Conservation (phyloP, 2,888 invertebrate genomes). For the Eristalinus aeneus region DNA sequence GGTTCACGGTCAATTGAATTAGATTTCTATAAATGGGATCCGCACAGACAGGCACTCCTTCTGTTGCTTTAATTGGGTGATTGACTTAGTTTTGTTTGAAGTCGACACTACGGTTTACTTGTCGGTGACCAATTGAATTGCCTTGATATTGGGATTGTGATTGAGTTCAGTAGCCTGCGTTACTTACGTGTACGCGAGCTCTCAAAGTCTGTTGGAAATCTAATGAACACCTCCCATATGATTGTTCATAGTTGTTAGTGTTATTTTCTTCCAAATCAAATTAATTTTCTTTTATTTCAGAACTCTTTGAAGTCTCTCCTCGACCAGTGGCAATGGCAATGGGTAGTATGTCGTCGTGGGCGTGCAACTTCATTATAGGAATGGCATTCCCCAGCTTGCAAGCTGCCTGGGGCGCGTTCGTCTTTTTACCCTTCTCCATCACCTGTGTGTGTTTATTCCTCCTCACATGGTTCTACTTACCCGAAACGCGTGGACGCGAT, state of each 20-base stretch:
- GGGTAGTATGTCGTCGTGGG: slow-evolving; percentile 93
- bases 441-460: slow-evolving; percentile 77
- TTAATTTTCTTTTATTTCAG: slow-evolving; percentile 79
- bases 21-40: slow-evolving; percentile 24
- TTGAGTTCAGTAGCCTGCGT: no score
- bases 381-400: slow-evolving; percentile 88
- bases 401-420: slow-evolving; percentile 85
- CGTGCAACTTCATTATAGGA: slow-evolving; percentile 92
- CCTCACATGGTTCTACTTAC: slow-evolving; percentile 85
- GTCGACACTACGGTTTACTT: no score
- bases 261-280: background rate
- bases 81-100: background rate
- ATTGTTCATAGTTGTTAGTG: no score
- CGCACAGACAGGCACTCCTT: background rate
- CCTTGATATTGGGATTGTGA: no score
- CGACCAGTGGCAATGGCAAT: slow-evolving; percentile 93
- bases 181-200: no score
- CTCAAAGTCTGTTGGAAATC: no score
- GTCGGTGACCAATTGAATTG: no score
- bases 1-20: slow-evolving; percentile 23
- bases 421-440: slow-evolving; percentile 88
- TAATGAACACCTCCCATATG: no score
- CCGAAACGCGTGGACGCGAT: slow-evolving; percentile 88
- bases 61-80: background rate
- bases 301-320: slow-evolving; percentile 91